phyloP scores from a whole-genome alignment of 2,888 invertebrate species.

The Stenotaenia linearis region DNA sequence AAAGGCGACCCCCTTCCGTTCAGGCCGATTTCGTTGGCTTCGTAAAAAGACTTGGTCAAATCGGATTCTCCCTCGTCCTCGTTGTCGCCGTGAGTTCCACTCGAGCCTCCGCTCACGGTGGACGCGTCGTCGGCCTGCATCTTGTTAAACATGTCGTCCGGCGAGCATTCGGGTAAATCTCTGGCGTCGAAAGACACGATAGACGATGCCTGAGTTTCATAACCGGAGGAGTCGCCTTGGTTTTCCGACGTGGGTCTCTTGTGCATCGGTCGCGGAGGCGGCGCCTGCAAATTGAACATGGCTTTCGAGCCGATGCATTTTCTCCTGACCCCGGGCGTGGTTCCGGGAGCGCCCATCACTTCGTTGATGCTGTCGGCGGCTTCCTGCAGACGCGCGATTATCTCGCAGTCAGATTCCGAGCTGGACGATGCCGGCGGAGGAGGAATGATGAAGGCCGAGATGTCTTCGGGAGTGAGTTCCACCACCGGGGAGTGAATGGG shows the following conservation, averaged over 20 bases:
- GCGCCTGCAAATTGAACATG: not conserved
- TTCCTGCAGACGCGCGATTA: conserved; percentile 40
- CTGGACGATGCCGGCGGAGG: conserved; percentile 56
- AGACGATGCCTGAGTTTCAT: conserved; percentile 39
- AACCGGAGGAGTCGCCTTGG: conserved; percentile 38
- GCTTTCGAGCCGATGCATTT: conserved; percentile 30
- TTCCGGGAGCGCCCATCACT: conserved; percentile 36
- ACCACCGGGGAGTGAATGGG: conserved; percentile 55
- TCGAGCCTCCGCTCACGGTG: conserved; percentile 33
- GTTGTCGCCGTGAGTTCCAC: conserved; percentile 32
- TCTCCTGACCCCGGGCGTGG: not conserved
- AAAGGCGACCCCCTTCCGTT: not conserved
- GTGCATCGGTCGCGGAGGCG: not conserved
- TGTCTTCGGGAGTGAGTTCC: conserved; percentile 73
- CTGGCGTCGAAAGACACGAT: conserved; percentile 35
- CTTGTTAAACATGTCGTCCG: not conserved
- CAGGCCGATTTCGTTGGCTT: not conserved
- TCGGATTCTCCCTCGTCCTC: conserved; percentile 30
- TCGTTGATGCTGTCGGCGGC: conserved; percentile 40
- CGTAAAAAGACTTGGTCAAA: not conserved
- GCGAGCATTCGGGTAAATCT: conserved; percentile 30
- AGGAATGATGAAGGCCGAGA: conserved; percentile 77
- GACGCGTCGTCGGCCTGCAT: conserved; percentile 35
- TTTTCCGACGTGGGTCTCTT: not conserved
- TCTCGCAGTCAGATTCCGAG: conserved; percentile 37